Evolutionary conservation across 1,140 invertebrate genomes (phyloP).

Genomic region (Cotesia vestalis): DNA sequence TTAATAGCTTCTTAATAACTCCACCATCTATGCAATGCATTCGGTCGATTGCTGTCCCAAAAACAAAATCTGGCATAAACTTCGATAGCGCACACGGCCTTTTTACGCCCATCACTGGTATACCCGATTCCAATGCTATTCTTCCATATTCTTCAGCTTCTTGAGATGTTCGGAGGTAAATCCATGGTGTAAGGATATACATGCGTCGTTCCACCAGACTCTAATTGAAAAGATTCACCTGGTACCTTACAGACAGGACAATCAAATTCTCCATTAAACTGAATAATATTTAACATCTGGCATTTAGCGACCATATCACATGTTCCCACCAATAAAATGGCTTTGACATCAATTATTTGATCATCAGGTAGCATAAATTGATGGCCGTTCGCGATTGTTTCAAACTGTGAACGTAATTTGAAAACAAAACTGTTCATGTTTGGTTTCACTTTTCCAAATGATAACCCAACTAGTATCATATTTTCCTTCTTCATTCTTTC

Average conservation of each 20-base stretch:
- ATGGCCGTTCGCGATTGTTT: background rate
- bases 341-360: background rate
- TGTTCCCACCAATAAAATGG: slow-evolving; percentile 4
- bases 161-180: slow-evolving; percentile 13
- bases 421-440: background rate
- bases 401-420: slow-evolving; percentile 18
- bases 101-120: slow-evolving; percentile 10
- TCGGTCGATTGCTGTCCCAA: slow-evolving; percentile 35
- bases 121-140: background rate
- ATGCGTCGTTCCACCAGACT: slow-evolving; percentile 15
- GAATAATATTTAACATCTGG: slow-evolving; percentile 17
- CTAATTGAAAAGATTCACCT: background rate
- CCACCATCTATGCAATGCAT: slow-evolving; percentile 38
- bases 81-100: slow-evolving; percentile 10
- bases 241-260: slow-evolving; percentile 3
- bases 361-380: background rate
- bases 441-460: slow-evolving; percentile 12
- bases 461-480: slow-evolving; percentile 29
- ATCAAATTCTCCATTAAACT: background rate
- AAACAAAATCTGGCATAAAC: slow-evolving; percentile 33
- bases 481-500: slow-evolving; percentile 22
- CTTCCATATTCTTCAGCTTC: background rate
- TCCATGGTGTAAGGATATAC: background rate
- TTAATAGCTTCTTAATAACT: slow-evolving; percentile 33
- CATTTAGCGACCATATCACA: slow-evolving; percentile 8